These are phyloP conservation scores for Drosophila ochracea DNA, from an alignment of 2,888 invertebrate species.

Conservation along the genomic window DNA sequence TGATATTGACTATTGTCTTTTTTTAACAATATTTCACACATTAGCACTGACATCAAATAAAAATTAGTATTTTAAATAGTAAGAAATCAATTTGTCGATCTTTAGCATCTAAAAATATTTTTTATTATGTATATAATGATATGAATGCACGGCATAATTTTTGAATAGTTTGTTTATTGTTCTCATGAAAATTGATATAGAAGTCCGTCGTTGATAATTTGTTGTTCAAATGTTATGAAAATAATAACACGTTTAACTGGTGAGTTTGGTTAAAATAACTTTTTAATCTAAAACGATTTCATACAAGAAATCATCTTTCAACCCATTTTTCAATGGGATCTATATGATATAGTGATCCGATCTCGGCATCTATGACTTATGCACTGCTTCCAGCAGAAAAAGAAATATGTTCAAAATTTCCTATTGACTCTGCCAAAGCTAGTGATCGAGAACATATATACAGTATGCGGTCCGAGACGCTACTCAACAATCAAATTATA, in stretches of 20 bases:
- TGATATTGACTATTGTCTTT: conserved; percentile 28
- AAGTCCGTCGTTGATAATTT: not conserved
- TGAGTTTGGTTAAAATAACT: not conserved
- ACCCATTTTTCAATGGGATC: not conserved
- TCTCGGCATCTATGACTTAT: not conserved
- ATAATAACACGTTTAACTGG: not conserved
- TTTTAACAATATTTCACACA: not conserved
- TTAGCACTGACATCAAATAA: not conserved
- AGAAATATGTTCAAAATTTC: not conserved
- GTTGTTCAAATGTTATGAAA: not conserved
- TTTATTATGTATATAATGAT: not conserved
- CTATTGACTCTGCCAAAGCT: not conserved
- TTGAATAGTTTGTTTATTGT: not conserved
- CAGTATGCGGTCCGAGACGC: too few species aligned
- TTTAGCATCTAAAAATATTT: not conserved
- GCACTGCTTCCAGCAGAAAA: not conserved
- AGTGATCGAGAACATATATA: too few species aligned
- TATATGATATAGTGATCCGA: not conserved
- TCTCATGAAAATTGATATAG: not conserved
- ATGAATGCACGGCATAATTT: not conserved
- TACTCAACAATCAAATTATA: not conserved
- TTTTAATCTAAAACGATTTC: not conserved
- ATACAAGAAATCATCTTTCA: not conserved
- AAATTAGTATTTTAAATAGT: conserved; percentile 1
- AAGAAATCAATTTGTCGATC: not conserved